Percentiles rank a stretch among this genome's conserved stretches.
Evolutionary conservation across 1,140 invertebrate genomes (phyloP).

Genomic region (Bombyx mori): ASM3026992v2 NC_085127.1:1743001-1743500

Average conservation of each 20-base stretch:
- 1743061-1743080: too few relatives aligned
- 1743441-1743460: constrained; percentile 35
- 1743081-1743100: too few relatives aligned
- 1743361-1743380: constrained; percentile 44
- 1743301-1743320: constrained; percentile 14
- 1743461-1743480: constrained; percentile 28
- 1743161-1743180: too few relatives aligned
- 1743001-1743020: too few relatives aligned
- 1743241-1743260: constrained; percentile 28
- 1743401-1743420: constrained; percentile 43
- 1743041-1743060: too few relatives aligned
- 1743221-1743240: constrained; percentile 40
- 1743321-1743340: constrained; percentile 23
- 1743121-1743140: too few relatives aligned
- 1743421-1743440: constrained; percentile 43
- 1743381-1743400: constrained; percentile 33
- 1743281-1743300: constrained; percentile 24
- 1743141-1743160: too few relatives aligned
- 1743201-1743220: constrained; percentile 43
- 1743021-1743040: too few relatives aligned
- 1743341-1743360: constrained; percentile 28
- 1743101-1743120: too few relatives aligned
- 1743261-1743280: constrained; percentile 27
- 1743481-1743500: constrained; percentile 34
- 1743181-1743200: background rate